Evolutionary conservation across 2,888 invertebrate species (phyloP).

Genomic region (Chrysina gloriosa): DNA sequence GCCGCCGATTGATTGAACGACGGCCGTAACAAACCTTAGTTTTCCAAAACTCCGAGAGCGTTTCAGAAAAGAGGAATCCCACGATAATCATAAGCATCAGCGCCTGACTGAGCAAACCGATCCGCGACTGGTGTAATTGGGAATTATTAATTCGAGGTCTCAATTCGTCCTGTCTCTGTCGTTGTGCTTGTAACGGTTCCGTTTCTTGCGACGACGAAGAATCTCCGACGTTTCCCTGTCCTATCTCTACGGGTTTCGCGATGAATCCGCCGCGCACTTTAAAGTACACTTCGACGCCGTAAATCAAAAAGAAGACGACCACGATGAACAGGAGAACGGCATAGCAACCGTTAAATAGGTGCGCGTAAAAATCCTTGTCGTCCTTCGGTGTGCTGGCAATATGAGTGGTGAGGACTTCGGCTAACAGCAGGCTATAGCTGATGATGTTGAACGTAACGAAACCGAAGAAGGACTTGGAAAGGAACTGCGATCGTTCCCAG

Average conservation of each 20-base stretch:
- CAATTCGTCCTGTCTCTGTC: slow-evolving; percentile 49
- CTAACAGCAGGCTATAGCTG: slow-evolving; percentile 85
- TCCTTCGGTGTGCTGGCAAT: slow-evolving; percentile 66
- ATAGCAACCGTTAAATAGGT: slow-evolving; percentile 92
- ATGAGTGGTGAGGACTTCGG: slow-evolving; percentile 74
- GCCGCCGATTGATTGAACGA: background rate
- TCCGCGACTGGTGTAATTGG: slow-evolving; percentile 89
- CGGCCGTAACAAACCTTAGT: slow-evolving; percentile 70
- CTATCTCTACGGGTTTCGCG: slow-evolving; percentile 64
- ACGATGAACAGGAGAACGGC: slow-evolving; percentile 91
- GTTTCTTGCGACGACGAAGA: slow-evolving; percentile 49
- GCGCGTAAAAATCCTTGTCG: slow-evolving; percentile 80
- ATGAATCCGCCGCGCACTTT: slow-evolving; percentile 91
- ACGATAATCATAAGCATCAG: slow-evolving; percentile 90
- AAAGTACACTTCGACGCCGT: slow-evolving; percentile 94
- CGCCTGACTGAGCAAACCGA: slow-evolving; percentile 90
- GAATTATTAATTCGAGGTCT: slow-evolving; percentile 77
- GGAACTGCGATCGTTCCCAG: slow-evolving; percentile 89
- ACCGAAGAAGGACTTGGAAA: slow-evolving; percentile 91
- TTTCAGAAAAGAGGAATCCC: slow-evolving; percentile 90
- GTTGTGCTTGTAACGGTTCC: slow-evolving; percentile 53
- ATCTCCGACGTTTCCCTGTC: slow-evolving; percentile 37
- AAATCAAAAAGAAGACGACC: slow-evolving; percentile 92
- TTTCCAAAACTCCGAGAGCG: slow-evolving; percentile 93
- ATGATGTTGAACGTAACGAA: slow-evolving; percentile 91